Conservation (phyloP, 1,140 invertebrate genomes). For the Drosophila pandora region DNA sequence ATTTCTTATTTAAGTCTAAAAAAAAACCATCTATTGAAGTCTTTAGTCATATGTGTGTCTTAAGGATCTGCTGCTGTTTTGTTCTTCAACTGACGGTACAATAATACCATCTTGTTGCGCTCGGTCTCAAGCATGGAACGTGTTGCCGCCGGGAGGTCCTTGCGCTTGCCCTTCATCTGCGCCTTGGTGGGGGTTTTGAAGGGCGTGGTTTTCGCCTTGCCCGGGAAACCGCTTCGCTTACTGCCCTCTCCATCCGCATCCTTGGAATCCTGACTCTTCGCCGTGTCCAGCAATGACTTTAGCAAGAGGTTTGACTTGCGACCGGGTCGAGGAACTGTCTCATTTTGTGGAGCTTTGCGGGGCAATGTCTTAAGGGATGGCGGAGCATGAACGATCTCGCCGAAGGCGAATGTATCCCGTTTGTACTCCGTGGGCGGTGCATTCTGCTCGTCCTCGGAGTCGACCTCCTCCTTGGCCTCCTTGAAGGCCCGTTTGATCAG, state of each 20-base stretch:
- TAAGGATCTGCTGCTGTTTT: conserved; percentile 21
- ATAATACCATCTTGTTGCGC: conserved; percentile 85
- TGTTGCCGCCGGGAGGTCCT: conserved; percentile 85
- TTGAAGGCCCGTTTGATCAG: conserved; percentile 73
- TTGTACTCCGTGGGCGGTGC: conserved; percentile 58
- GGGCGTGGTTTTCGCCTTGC: conserved; percentile 25
- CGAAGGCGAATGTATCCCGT: conserved; percentile 86
- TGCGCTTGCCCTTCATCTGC: conserved; percentile 85
- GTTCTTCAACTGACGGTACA: conserved; percentile 86
- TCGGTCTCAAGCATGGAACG: conserved; percentile 86
- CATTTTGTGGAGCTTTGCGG: conserved; percentile 82
- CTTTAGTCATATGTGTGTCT: conserved; percentile 6
- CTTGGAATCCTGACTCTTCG: background rate
- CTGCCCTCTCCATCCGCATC: background rate
- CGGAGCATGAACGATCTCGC: conserved; percentile 87
- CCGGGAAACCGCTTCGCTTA: background rate
- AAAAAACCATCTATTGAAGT: background rate
- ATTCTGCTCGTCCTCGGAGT: conserved; percentile 68
- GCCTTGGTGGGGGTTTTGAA: conserved; percentile 54
- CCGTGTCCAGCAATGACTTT: conserved; percentile 66
- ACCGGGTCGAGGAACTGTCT: conserved; percentile 84
- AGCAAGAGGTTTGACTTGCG: conserved; percentile 85
- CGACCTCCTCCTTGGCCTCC: conserved; percentile 49
- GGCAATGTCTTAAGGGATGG: conserved; percentile 85
- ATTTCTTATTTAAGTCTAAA: background rate